Evolutionary conservation across 2,113 vertebrate genomes (phyloP).

Genomic region (Ellobius talpinus): DNA sequence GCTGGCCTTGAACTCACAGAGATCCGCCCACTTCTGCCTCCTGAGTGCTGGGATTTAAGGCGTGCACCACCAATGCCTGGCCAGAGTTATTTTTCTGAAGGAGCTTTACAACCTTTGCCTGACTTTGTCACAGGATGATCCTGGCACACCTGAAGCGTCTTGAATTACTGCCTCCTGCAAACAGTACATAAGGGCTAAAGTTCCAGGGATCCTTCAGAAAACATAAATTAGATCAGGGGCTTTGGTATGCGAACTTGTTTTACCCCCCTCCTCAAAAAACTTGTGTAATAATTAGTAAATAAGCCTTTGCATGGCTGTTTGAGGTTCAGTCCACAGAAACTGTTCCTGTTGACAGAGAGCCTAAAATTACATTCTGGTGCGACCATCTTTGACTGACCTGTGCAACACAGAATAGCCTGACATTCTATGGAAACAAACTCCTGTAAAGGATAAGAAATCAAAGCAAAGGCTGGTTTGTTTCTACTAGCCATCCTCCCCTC

Average conservation of each 20-base stretch:
- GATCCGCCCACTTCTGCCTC: too few relatives aligned
- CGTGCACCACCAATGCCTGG: accelerated
- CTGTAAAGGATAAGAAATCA: not conserved
- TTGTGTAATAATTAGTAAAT: not conserved
- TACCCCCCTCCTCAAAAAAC: not conserved
- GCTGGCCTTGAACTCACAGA: too few relatives aligned
- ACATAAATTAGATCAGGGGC: not conserved
- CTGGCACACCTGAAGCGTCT: not conserved
- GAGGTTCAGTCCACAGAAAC: not conserved
- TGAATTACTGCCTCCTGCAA: not conserved
- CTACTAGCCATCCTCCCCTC: not conserved
- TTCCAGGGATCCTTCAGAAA: not conserved
- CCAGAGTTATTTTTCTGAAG: not conserved
- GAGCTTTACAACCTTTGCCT: not conserved
- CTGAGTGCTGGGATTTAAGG: too few relatives aligned
- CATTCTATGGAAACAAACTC: not conserved
- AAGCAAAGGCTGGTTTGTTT: not conserved
- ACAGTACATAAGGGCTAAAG: not conserved
- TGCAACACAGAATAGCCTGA: too few relatives aligned
- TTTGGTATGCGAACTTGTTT: not conserved
- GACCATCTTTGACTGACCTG: not conserved
- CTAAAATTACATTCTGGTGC: not conserved
- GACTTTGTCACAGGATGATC: not conserved
- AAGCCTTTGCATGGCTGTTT: not conserved
- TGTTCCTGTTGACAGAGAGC: not conserved